Conservation (phyloP, 2,113 vertebrate species). For the Microcebus ravelobensis region DNA sequence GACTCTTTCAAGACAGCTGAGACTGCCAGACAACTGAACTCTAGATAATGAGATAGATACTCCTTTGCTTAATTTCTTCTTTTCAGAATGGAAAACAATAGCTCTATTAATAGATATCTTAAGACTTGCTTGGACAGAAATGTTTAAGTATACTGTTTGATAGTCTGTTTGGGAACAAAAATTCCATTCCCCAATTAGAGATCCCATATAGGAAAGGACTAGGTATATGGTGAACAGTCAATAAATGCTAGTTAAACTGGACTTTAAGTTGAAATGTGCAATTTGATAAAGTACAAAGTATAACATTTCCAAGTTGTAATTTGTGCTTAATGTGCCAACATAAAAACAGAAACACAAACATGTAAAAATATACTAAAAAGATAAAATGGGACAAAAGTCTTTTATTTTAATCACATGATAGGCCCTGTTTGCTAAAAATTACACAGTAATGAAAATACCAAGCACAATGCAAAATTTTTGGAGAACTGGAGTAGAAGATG, state of each 20-base stretch:
- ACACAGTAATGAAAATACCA: neutral
- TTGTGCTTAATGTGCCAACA: neutral
- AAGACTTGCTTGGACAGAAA: constrained; percentile 12
- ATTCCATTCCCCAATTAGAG: neutral
- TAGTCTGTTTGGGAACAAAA: neutral
- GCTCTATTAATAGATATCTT: neutral
- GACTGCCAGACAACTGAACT: constrained; percentile 27
- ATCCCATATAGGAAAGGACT: neutral
- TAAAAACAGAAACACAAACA: neutral
- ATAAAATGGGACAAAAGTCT: neutral
- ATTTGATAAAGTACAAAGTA: neutral
- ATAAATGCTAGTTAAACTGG: neutral
- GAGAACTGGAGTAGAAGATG: neutral
- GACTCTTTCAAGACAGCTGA: neutral
- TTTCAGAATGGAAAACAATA: neutral
- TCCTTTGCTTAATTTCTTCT: constrained; percentile 41
- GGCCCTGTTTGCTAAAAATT: neutral
- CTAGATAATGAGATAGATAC: neutral
- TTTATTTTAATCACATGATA: neutral
- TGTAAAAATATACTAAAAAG: constrained; percentile 9
- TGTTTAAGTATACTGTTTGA: neutral
- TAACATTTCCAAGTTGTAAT: constrained; percentile 4
- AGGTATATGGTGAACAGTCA: neutral
- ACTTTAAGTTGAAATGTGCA: neutral
- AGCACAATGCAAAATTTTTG: neutral